Evolutionary conservation across 2,888 invertebrate species (phyloP).

Genomic region (Agrilus mali): DNA sequence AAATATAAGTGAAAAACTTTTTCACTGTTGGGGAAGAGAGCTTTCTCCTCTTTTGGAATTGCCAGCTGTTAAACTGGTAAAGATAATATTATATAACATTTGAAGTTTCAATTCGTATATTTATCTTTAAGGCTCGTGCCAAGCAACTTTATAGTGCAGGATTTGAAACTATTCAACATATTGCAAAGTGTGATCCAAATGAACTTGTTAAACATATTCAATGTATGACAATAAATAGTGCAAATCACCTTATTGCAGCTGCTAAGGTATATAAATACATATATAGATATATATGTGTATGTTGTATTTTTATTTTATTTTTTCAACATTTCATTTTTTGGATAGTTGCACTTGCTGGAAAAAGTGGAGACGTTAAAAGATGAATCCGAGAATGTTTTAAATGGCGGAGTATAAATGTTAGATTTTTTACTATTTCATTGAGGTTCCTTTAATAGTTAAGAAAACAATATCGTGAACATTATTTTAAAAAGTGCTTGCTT

Average conservation of each 20-base stretch:
- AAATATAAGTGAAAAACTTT: conserved; percentile 59
- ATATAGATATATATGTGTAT: too few relatives aligned
- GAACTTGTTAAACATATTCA: conserved; percentile 51
- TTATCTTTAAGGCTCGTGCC: conserved; percentile 57
- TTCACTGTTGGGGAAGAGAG: conserved; percentile 71
- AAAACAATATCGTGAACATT: too few relatives aligned
- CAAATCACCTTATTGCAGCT: conserved; percentile 71
- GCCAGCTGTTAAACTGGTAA: conserved; percentile 73
- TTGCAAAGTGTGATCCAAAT: conserved; percentile 59
- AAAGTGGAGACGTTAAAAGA: conserved; percentile 79
- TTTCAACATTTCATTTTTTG: conserved; percentile 7
- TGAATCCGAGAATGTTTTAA: conserved; percentile 65
- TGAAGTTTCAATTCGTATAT: conserved; percentile 25
- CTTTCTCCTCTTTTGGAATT: conserved; percentile 74
- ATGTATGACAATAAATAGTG: conserved; percentile 59
- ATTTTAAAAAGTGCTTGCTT: too few relatives aligned
- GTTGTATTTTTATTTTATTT: conserved; percentile 23
- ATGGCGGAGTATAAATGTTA: conserved; percentile 29
- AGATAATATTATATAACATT: neutral
- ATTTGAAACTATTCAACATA: conserved; percentile 58
- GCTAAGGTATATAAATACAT: too few relatives aligned
- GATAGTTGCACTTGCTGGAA: conserved; percentile 66
- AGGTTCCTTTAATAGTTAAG: too few relatives aligned
- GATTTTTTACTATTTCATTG: too few relatives aligned
- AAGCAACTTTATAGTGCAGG: conserved; percentile 74